phyloP scores from a whole-genome alignment of 1,140 invertebrate species.

The roundworm (Caenorhabditis elegans) region DNA sequence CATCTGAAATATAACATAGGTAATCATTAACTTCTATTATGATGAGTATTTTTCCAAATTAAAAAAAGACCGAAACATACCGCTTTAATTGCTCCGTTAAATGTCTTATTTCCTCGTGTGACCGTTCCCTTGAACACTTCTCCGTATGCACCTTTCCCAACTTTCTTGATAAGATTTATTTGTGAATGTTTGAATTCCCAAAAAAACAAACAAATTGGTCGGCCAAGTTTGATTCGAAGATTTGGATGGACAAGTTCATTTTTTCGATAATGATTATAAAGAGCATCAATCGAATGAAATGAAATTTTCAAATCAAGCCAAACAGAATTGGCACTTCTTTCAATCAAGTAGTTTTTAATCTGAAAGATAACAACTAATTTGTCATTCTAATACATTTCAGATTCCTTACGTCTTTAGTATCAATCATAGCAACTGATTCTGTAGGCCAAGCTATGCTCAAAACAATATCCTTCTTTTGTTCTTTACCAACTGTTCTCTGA shows the following conservation, averaged over 20 bases:
- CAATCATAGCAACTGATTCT: not conserved
- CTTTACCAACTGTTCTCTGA: not conserved
- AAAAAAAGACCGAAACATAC: too few species aligned
- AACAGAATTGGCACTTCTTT: not conserved
- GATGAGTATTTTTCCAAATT: too few species aligned
- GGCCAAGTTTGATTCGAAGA: not conserved
- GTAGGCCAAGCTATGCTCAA: not conserved
- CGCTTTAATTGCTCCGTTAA: not conserved
- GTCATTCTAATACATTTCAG: not conserved
- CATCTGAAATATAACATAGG: too few species aligned
- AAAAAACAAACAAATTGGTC: not conserved
- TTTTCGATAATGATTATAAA: not conserved
- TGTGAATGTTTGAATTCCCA: conserved; percentile 25
- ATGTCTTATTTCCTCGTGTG: not conserved
- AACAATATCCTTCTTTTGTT: not conserved
- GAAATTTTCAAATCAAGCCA: not conserved
- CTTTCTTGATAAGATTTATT: not conserved
- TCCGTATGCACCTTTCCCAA: conserved; percentile 11
- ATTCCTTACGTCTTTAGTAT: not conserved
- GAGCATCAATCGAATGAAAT: not conserved
- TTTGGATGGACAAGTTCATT: not conserved
- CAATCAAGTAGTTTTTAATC: not conserved
- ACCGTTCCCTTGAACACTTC: conserved; percentile 5
- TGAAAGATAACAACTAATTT: not conserved
- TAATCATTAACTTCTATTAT: too few species aligned